Base-by-base conservation (phyloP, 2,797 vertebrate genomes). In the Esox lucius region DNA sequence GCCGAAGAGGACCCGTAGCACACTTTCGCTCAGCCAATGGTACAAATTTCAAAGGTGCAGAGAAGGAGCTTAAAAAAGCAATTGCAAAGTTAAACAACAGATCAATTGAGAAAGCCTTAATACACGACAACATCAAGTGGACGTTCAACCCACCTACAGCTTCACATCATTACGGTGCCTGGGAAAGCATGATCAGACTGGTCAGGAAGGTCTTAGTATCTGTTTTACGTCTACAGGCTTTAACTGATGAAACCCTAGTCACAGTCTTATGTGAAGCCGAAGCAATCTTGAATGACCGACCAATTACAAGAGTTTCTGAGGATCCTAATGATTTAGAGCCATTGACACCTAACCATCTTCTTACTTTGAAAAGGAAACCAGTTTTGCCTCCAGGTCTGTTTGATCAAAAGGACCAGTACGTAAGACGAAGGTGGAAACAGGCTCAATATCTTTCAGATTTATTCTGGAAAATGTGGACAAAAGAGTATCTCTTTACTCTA, bases 181-280 rank as follows among this genome's bases (percentile, higher is more conserved):
- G 70, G 53, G 70, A 72, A 15, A 61, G 56, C 2, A 5, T 70
- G 16, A 78, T 78, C 4, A 12, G 71, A 3, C 15, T 56, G 4
- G 53, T 78, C 1, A 70, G 28, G 12, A 69, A 65, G 53, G 42
- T 73, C 5, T 22, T 73, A 5, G 9, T 15, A 4, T 73, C 71
- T 2, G 22, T 61, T 16, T 19, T 73, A 0, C 72, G 73, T 16
- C 70, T 72, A 28, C 33, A 26, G 19, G 15, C 68, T n/a, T n/a
- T n/a, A n/a, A 33, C 42, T 48, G 75, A 72, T 16, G 70, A 72
- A 31, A 31, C 16, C 5, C 49, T 77, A 11, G 62, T 56, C 2
- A 77, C 70, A 2, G 28, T 66, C 3, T 6, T 77, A 11, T 77
- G 71, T 77, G 75, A 77, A 26, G 71, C n/a, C n/a, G n/a, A n/a